Conservation (phyloP, 2,113 vertebrate genomes). For the Otocyon megalotis region DNA sequence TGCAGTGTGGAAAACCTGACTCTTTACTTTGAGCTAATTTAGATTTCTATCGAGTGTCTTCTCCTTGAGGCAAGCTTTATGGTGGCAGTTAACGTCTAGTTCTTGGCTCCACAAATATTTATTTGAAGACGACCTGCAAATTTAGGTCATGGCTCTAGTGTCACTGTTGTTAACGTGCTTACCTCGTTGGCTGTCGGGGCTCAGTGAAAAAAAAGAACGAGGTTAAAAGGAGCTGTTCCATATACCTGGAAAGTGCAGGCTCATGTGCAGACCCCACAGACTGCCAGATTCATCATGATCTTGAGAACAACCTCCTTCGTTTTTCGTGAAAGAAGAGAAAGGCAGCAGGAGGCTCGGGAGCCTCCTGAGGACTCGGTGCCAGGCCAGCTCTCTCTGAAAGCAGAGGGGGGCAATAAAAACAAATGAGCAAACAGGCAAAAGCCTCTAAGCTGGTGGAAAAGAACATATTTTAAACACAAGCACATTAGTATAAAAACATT, state of each 20-base stretch:
- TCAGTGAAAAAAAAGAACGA: not conserved
- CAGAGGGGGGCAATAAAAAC: not conserved
- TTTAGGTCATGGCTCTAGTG: conserved; percentile 41
- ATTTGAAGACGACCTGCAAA: conserved; percentile 63
- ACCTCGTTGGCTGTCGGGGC: not conserved
- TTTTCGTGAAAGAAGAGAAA: not conserved
- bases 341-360: not conserved
- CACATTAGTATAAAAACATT: not conserved
- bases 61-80: not conserved
- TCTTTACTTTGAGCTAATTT: not conserved
- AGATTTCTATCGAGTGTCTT: not conserved
- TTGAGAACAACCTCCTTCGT: not conserved
- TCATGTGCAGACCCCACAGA: not conserved
- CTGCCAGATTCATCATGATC: not conserved
- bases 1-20: not conserved
- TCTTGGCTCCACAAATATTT: conserved; percentile 57
- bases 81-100: conserved; percentile 48
- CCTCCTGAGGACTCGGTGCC: not conserved
- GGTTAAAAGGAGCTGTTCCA: not conserved
- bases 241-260: not conserved
- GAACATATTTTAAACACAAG: not conserved
- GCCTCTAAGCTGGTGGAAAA: not conserved
- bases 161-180: not conserved
- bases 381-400: not conserved
- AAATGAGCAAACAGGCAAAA: not conserved